Base-by-base conservation (phyloP, 2,888 invertebrate species). In the Drosophila niveifrons region DNA sequence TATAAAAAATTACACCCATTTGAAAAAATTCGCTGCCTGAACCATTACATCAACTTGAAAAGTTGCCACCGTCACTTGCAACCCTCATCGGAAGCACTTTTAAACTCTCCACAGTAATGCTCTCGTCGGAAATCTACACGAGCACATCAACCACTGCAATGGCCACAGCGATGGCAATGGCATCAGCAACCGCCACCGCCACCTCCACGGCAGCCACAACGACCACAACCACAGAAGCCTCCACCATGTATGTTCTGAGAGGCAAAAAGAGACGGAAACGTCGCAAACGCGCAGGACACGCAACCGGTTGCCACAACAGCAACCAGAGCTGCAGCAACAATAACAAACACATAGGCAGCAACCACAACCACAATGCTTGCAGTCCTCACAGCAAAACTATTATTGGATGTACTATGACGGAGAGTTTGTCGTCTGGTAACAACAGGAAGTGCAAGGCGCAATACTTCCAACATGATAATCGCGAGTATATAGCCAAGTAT, bases 391-490 rank as follows among this genome's bases (percentile, higher is more conserved):
- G 13, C 28, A 34, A 55, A 43, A 28, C 62, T 36, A 44, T 28
- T 41, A 46, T 29, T 11, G 72, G 66, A 0, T 66, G 59, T 34
- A n/a, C n/a, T n/a, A 50, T 59, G 29, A 8, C 62, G 11, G 41
- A 41, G 23, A 46, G 67, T 13, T n/a, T 59, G n/a, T 8, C 41
- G 28, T 34, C 41, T 9, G 66, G 66, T 43, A 79, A 71, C 66
- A 79, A 71, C 66, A 70, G 81, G 64, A 82, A 88, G 63, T 78
- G 82, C 71, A 90, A 87, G 67, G 85, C 89, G 18, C 91, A 89
- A 62, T 91, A 92, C 65, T 91, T 90, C 72, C 92, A 91, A 59
- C 91, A 91, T 58, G 91, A 91, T 66, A 92, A 90, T 81, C 91
- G 91, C 55, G 85, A 89, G 59, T 78, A 84, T 59, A 73, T 84